These are phyloP conservation scores for Rutpela maculata DNA, from an alignment of 2,888 invertebrate species.

Conservation along the genomic window DNA sequence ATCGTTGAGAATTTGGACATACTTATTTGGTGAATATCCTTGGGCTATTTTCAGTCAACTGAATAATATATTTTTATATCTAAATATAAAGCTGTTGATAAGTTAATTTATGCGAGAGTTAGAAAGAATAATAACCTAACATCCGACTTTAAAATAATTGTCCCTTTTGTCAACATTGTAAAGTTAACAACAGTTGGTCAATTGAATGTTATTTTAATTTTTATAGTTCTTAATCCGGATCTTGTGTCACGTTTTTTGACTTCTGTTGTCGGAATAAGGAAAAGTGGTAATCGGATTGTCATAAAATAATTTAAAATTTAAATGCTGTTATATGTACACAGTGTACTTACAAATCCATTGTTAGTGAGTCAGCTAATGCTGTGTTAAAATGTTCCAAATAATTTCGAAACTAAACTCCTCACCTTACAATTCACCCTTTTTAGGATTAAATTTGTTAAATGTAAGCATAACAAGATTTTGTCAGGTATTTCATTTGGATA, in stretches of 20 bases:
- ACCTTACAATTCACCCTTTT: constrained; percentile 20
- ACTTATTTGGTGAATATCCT: not conserved
- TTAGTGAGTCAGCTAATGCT: not conserved
- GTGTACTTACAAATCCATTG: constrained; percentile 5
- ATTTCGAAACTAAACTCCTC: not conserved
- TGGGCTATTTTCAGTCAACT: too few species aligned
- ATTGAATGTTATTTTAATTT: constrained; percentile 7
- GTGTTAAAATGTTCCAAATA: constrained; percentile 7
- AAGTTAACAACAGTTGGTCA: constrained; percentile 12
- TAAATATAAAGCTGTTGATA: not conserved
- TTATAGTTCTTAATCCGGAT: constrained; percentile 8
- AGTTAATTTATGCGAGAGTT: not conserved
- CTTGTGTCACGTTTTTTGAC: constrained; percentile 12
- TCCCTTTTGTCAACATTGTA: not conserved
- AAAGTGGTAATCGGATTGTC: constrained; percentile 16
- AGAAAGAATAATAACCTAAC: not conserved
- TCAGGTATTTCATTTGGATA: constrained; percentile 55
- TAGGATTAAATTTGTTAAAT: constrained; percentile 57
- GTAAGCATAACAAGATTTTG: constrained; percentile 43
- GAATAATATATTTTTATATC: not conserved
- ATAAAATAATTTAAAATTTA: constrained; percentile 9
- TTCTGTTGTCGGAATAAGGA: not conserved
- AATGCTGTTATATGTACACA: not conserved
- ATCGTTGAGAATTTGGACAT: too few species aligned
- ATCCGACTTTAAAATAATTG: constrained; percentile 1